phyloP scores from a whole-genome alignment of 2,113 vertebrate species.

The Rhinopithecus roxellana region DNA sequence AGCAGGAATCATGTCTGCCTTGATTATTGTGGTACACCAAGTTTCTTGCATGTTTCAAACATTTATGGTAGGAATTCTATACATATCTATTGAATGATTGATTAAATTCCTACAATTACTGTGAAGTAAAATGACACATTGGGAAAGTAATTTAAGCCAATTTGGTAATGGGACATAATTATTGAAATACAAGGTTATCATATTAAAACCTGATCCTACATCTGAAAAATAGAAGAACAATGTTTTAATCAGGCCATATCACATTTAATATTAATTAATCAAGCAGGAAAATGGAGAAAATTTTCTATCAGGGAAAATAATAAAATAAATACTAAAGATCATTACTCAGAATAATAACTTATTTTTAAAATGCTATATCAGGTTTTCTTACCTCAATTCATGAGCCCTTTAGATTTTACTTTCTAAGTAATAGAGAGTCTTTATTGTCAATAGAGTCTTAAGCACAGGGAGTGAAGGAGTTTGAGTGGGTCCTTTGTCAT shows the following conservation, averaged over 20 bases:
- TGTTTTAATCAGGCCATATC: background rate
- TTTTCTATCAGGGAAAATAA: background rate
- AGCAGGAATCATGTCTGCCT: background rate
- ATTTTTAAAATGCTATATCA: background rate
- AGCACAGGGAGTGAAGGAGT: background rate
- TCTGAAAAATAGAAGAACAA: background rate
- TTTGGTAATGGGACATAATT: background rate
- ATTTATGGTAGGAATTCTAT: background rate
- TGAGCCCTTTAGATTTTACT: background rate
- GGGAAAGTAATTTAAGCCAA: background rate
- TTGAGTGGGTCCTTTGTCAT: background rate
- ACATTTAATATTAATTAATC: conserved; percentile 5
- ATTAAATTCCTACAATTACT: background rate
- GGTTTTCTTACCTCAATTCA: background rate
- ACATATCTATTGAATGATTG: background rate
- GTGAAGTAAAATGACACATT: background rate
- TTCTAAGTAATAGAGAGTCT: background rate
- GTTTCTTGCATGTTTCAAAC: background rate
- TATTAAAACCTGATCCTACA: background rate
- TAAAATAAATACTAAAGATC: background rate
- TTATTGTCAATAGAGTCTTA: background rate
- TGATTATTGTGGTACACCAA: background rate
- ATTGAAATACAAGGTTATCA: background rate
- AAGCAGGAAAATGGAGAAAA: background rate
- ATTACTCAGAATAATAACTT: background rate